Percentiles rank a stretch among this genome's conserved stretches.
These are phyloP conservation scores for Melanogrammus aeglefinus DNA, from an alignment of 2,797 vertebrate genomes.

Conservation along the genomic window DNA sequence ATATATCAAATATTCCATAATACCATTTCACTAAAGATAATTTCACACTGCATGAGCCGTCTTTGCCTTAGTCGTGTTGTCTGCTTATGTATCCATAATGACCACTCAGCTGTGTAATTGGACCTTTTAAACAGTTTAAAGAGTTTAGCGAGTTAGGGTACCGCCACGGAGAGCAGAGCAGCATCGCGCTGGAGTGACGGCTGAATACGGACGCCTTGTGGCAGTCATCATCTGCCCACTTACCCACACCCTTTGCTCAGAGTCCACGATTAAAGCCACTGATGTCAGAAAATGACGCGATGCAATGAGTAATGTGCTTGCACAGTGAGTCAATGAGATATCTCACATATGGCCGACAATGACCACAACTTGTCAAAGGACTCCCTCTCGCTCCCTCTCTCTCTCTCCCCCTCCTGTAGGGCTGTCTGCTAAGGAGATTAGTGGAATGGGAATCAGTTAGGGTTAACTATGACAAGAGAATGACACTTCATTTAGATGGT, in stretches of 20 bases:
- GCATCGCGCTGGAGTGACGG: constrained; percentile 61
- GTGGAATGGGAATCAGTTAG: constrained; percentile 73
- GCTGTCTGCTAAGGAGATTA: constrained; percentile 74
- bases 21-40: constrained; percentile 56
- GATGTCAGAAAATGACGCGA: constrained; percentile 35
- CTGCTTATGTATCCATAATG: constrained; percentile 62
- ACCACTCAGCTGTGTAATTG: constrained; percentile 74
- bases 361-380: constrained; percentile 39
- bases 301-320: constrained; percentile 45
- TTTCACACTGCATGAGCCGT: constrained; percentile 50
- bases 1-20: constrained; percentile 66
- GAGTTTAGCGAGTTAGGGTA: constrained; percentile 59
- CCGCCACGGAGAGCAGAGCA: constrained; percentile 36
- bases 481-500: constrained; percentile 78
- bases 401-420: constrained; percentile 50
- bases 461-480: constrained; percentile 76
- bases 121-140: constrained; percentile 68
- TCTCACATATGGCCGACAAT: constrained; percentile 48
- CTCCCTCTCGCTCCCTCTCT: constrained; percentile 27
- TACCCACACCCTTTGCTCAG: constrained; percentile 40
- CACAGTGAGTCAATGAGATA: constrained; percentile 34
- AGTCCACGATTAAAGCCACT: constrained; percentile 56
- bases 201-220: constrained; percentile 57
- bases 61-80: constrained; percentile 52
- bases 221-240: constrained; percentile 45